Conservation (phyloP, 1,140 invertebrate species). For the Aphelinus atriplicis region DNA sequence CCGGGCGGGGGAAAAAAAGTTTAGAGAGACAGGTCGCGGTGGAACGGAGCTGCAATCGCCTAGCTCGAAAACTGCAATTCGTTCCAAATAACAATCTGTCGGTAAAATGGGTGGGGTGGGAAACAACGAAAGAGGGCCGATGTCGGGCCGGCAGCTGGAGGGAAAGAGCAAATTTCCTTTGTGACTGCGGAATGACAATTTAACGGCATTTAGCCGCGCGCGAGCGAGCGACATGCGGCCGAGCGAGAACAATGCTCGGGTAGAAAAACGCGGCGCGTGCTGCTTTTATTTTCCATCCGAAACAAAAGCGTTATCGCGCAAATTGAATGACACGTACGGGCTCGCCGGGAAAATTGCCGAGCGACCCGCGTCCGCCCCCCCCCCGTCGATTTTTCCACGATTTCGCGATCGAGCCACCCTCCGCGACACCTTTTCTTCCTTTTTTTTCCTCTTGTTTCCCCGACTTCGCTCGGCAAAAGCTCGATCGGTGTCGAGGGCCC, state of each 20-base stretch:
- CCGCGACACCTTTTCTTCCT: too few species aligned
- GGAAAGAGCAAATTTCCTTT: slow-evolving; percentile 59
- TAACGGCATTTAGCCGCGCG: slow-evolving; percentile 63
- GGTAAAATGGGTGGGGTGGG: slow-evolving; percentile 53
- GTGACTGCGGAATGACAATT: slow-evolving; percentile 64
- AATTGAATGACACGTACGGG: slow-evolving; percentile 58
- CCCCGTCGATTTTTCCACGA: too few species aligned
- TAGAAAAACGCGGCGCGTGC: not conserved
- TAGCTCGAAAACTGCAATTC: slow-evolving; percentile 45
- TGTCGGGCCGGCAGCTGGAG: slow-evolving; percentile 46
- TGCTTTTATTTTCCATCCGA: slow-evolving; percentile 57
- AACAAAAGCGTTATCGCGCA: slow-evolving; percentile 64
- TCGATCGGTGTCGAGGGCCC: too few species aligned
- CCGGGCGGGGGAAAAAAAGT: too few species aligned
- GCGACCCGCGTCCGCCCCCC: too few species aligned
- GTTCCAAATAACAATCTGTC: slow-evolving; percentile 54
- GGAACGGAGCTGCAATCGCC: too few species aligned
- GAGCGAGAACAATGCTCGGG: slow-evolving; percentile 54
- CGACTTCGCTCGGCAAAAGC: too few species aligned
- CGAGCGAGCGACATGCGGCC: slow-evolving; percentile 30
- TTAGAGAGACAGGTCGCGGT: too few species aligned
- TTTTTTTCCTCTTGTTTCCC: too few species aligned
- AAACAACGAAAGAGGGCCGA: not conserved
- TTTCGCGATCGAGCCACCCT: too few species aligned
- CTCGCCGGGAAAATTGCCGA: too few species aligned